Base-by-base conservation (phyloP, 2,797 vertebrate genomes). In the Coilia nasus region DNA sequence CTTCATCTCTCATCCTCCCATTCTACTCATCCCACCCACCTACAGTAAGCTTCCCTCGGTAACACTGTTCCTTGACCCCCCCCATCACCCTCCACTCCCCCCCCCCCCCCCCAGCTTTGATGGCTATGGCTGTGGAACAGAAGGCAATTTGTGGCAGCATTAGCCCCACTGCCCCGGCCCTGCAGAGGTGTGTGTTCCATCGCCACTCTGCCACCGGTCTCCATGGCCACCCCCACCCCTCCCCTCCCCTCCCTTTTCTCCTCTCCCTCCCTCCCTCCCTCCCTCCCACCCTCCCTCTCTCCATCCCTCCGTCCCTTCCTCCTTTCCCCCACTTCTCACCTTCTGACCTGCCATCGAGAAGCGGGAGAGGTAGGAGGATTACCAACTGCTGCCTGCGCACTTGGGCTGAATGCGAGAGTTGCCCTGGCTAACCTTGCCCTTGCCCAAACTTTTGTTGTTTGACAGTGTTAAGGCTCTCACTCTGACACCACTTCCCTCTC, bases 131-230 rank as follows among this genome's bases (percentile, higher is more conserved):
- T 91, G 91, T 92, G 91, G 67, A 88, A 90, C 91, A 90, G 89
- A 90, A 92, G 91, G 92, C 91, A 94, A 93, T 95, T 95, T 94
- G 88, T 91, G 89, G 88, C 82, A 89, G 91, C 88, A 93, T 94
- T 94, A 94, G 89, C 90, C 85, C 87, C 87, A 10, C 89, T 89
- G 80, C 92, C 92, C 90, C 83, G 75, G 81, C 85, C 83, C 87
- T 28, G 75, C 50, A 25, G 87, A 83, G 83, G 83, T 71, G 83
- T 62, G 75, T 80, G 84, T 87, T 71, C 60, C 46, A 17, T 28
- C 80, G 83, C 82, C 28, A 21, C 85, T 46, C 57, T 81, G 81
- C 82, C 84, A 85, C 50, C 64, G 35, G 75, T 64, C 86, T 82
- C 25, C 83, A 83, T 83, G 86, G 80, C 64, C 85, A 75, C 50